These are phyloP conservation scores for Borostomias antarcticus DNA, from an alignment of 2,797 vertebrate genomes.

Conservation along the genomic window DNA sequence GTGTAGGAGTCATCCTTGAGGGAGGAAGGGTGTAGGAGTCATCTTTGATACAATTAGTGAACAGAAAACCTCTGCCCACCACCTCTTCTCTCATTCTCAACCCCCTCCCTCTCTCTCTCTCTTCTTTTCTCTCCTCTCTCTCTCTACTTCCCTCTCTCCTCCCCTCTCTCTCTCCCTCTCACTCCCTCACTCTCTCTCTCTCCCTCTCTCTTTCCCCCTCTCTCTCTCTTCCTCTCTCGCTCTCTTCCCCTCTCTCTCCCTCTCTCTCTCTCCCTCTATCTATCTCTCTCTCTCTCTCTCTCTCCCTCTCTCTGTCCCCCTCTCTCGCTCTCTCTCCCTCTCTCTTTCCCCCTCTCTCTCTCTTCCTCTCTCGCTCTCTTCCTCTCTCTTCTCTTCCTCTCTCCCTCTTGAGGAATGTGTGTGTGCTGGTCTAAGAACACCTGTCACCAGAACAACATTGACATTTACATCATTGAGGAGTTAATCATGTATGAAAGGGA, in stretches of 20 bases:
- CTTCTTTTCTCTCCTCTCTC: background rate
- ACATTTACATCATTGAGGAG: slow-evolving; percentile 51
- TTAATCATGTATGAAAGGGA: slow-evolving; percentile 53
- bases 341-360: background rate
- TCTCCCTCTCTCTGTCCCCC: background rate
- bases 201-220: background rate
- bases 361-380: background rate
- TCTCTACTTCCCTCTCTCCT: background rate
- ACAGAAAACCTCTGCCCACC: slow-evolving; percentile 6
- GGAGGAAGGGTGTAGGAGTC: too few relatives aligned
- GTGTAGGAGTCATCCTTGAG: too few relatives aligned
- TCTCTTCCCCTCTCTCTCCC: background rate
- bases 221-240: background rate
- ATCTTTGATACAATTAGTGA: too few relatives aligned
- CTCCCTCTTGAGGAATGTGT: slow-evolving; percentile 22
- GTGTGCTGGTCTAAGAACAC: slow-evolving; percentile 36
- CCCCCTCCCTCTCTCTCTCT: background rate
- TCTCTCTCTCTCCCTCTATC: background rate
- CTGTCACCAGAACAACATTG: slow-evolving; percentile 54
- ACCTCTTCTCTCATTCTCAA: slow-evolving; percentile 6
- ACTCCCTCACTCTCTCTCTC: slow-evolving; percentile 18
- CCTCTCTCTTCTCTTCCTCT: slow-evolving; percentile 1
- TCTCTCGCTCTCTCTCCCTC: background rate
- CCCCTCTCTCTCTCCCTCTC: background rate
- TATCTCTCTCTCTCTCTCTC: slow-evolving; percentile 12